Evolutionary conservation across 2,797 vertebrate genomes (phyloP).

Genomic region (Geotrypetes seraphini): DNA sequence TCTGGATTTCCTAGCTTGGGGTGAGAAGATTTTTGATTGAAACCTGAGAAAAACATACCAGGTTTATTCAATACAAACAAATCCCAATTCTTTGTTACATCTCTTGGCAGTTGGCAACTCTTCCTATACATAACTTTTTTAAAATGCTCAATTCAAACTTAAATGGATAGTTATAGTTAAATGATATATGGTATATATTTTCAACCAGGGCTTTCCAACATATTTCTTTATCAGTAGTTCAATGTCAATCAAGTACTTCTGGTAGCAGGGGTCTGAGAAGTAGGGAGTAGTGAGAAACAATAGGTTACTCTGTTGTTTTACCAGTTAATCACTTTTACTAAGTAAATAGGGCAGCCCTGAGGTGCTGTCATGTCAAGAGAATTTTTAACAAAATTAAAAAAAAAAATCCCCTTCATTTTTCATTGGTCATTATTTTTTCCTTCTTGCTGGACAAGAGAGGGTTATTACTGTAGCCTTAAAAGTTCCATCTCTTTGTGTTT

Average conservation of each 20-base stretch:
- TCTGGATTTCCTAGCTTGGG: too few species aligned
- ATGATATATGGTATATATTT: slow-evolving; percentile 10
- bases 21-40: too few species aligned
- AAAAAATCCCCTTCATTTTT: slow-evolving; percentile 51
- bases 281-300: slow-evolving; percentile 42
- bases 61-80: background rate
- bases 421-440: slow-evolving; percentile 56
- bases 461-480: slow-evolving; percentile 79
- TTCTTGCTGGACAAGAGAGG: slow-evolving; percentile 58
- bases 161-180: too few species aligned
- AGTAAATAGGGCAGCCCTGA: slow-evolving; percentile 70
- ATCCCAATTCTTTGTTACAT: background rate
- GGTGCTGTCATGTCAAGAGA: slow-evolving; percentile 71
- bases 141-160: slow-evolving; percentile 6
- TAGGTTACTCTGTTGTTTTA: slow-evolving; percentile 56
- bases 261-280: slow-evolving; percentile 54
- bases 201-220: slow-evolving; percentile 48
- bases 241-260: slow-evolving; percentile 69
- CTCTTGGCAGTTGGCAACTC: slow-evolving; percentile 4
- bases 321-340: slow-evolving; percentile 75
- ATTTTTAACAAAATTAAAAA: slow-evolving; percentile 54
- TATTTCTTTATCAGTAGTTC: slow-evolving; percentile 55
- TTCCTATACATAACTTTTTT: too few species aligned
- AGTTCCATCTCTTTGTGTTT: slow-evolving; percentile 73
- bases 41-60: background rate